Percentiles rank a stretch among this genome's conserved stretches.
phyloP scores from a whole-genome alignment of 1,140 invertebrate genomes.

The Megathymus violae region DNA sequence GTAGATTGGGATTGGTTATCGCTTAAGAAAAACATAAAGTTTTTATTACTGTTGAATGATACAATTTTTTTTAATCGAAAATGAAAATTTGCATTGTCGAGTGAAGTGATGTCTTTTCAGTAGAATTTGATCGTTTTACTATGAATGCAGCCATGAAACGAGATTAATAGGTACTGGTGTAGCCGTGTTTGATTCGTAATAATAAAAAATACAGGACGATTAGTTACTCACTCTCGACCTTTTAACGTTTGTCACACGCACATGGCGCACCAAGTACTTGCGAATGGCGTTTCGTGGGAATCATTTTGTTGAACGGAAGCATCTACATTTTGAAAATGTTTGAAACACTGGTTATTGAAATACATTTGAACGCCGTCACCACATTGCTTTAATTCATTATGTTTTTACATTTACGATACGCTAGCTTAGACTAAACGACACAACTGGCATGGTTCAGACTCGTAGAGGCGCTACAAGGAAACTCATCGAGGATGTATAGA shows the following conservation, averaged over 20 bases:
- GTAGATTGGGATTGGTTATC: slow-evolving; percentile 24
- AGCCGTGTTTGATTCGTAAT: no score
- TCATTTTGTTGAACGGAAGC: slow-evolving; percentile 46
- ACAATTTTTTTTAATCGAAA: slow-evolving; percentile 27
- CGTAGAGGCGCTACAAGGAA: slow-evolving; percentile 1
- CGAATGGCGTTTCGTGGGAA: not conserved
- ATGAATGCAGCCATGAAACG: not conserved
- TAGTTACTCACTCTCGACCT: no score
- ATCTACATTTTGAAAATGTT: slow-evolving; percentile 41
- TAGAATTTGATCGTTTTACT: slow-evolving; percentile 2
- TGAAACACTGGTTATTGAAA: slow-evolving; percentile 6
- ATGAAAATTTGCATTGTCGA: slow-evolving; percentile 37
- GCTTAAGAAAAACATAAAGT: not conserved
- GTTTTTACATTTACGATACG: slow-evolving; percentile 11
- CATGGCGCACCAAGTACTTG: not conserved
- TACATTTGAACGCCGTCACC: slow-evolving; percentile 12
- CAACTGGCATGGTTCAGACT: slow-evolving; percentile 3
- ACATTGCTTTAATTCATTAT: slow-evolving; percentile 20
- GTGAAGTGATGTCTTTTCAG: slow-evolving; percentile 44
- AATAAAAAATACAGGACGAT: no score
- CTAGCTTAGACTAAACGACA: slow-evolving; percentile 4
- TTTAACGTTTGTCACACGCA: no score
- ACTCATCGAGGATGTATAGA: slow-evolving; percentile 30
- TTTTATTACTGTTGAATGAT: no score
- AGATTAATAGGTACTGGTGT: slow-evolving; percentile 6